phyloP scores from a whole-genome alignment of 2,113 vertebrate species.

The Nematolebias whitei region DNA sequence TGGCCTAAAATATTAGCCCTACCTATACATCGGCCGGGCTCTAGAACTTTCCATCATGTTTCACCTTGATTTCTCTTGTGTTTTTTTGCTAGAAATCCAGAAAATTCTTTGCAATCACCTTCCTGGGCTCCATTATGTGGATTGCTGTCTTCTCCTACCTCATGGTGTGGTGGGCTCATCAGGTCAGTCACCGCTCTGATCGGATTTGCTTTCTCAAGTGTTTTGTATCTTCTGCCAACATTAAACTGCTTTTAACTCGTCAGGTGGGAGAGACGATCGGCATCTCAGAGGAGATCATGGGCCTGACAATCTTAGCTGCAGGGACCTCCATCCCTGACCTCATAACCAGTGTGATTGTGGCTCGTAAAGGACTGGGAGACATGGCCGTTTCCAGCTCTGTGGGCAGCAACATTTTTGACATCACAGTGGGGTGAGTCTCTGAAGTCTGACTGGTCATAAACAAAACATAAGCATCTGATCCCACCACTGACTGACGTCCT shows the following conservation, averaged over 20 bases:
- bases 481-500: neutral
- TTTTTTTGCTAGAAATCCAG: constrained; percentile 83
- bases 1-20: too few relatives aligned
- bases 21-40: too few relatives aligned
- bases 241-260: constrained; percentile 5
- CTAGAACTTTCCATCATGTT: neutral
- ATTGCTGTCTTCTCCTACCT: constrained; percentile 94
- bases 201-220: neutral
- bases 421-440: constrained; percentile 91
- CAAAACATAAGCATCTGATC: neutral
- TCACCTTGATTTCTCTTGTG: neutral
- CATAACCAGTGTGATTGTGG: constrained; percentile 97
- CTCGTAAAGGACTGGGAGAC: constrained; percentile 93
- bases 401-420: constrained; percentile 98
- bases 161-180: constrained; percentile 99
- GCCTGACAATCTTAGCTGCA: constrained; percentile 93
- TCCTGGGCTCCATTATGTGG: constrained; percentile 93
- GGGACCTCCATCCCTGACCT: constrained; percentile 97
- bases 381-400: constrained; percentile 98
- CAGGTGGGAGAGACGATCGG: constrained; percentile 97
- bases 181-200: constrained; percentile 80
- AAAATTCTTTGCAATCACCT: constrained; percentile 87
- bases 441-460: neutral
- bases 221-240: neutral
- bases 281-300: constrained; percentile 98